Conservation (phyloP, 2,888 invertebrate genomes). For the Epirrhoe tristata region DNA sequence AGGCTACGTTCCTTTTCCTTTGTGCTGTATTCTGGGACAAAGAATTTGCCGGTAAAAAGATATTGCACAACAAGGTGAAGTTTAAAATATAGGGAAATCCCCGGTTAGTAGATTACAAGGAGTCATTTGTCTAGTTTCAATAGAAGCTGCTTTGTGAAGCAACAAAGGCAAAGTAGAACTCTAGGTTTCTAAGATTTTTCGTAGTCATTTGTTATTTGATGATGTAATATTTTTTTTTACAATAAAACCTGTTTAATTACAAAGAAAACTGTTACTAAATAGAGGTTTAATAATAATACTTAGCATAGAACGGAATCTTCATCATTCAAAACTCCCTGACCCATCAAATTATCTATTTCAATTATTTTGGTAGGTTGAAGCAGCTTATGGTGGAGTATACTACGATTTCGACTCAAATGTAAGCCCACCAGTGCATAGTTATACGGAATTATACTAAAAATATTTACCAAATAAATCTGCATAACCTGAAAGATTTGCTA, state of each 20-base stretch:
- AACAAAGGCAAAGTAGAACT: conserved; percentile 46
- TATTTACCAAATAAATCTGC: conserved; percentile 10
- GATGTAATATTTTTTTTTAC: not conserved
- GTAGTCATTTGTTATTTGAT: too few species aligned
- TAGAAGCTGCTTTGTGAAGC: conserved; percentile 50
- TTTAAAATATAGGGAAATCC: conserved; percentile 32
- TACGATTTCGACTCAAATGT: too few species aligned
- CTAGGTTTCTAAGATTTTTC: not conserved
- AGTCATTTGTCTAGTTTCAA: conserved; percentile 48
- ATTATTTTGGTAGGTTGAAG: too few species aligned
- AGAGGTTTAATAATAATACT: too few species aligned
- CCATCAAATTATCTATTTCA: too few species aligned
- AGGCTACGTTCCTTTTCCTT: conserved; percentile 30
- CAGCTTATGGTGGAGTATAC: too few species aligned
- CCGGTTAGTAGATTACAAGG: conserved; percentile 37
- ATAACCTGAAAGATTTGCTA: conserved; percentile 13
- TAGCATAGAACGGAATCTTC: too few species aligned
- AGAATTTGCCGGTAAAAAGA: conserved; percentile 30
- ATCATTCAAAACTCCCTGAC: too few species aligned
- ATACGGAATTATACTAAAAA: conserved; percentile 14
- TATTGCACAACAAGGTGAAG: conserved; percentile 26
- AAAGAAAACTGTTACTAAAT: too few species aligned
- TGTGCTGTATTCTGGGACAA: conserved; percentile 28
- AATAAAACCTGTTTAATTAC: not conserved
- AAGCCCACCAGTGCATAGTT: too few species aligned